phyloP scores from a whole-genome alignment of 2,888 invertebrate species.

The Atherix ibis region DNA sequence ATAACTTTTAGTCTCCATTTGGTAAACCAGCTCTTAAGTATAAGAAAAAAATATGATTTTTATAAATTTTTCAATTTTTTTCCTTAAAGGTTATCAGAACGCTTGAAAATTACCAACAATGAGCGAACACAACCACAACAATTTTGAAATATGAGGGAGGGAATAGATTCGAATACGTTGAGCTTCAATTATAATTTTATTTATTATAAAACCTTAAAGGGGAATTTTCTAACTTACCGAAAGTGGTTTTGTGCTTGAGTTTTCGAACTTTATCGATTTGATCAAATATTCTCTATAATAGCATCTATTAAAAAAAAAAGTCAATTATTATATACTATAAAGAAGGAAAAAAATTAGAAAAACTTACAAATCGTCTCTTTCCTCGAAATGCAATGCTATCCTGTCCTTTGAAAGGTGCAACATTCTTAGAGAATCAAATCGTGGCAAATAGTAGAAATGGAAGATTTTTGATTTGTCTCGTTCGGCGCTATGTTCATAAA shows the following conservation, averaged over 20 bases:
- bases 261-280: background rate
- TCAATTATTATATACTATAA: background rate
- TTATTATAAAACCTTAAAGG: no score
- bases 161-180: no score
- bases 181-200: no score
- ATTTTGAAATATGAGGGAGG: no score
- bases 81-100: no score
- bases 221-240: background rate
- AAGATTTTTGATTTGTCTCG: slow-evolving; percentile 21
- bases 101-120: no score
- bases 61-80: no score
- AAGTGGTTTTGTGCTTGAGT: background rate
- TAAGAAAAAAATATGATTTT: no score
- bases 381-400: slow-evolving; percentile 41
- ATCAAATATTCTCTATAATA: slow-evolving; percentile 14
- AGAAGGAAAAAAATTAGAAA: no score
- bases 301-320: slow-evolving; percentile 10
- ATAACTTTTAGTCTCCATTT: no score
- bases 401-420: slow-evolving; percentile 38
- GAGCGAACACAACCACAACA: no score
- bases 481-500: slow-evolving; percentile 18
- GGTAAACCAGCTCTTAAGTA: no score
- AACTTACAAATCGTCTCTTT: slow-evolving; percentile 37
- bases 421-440: slow-evolving; percentile 52
- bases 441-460: slow-evolving; percentile 32